Evolutionary conservation across 2,888 invertebrate species (phyloP), one percentile per base, ranked within the genome.

Genomic region (Synergus gifuensis): DNA sequence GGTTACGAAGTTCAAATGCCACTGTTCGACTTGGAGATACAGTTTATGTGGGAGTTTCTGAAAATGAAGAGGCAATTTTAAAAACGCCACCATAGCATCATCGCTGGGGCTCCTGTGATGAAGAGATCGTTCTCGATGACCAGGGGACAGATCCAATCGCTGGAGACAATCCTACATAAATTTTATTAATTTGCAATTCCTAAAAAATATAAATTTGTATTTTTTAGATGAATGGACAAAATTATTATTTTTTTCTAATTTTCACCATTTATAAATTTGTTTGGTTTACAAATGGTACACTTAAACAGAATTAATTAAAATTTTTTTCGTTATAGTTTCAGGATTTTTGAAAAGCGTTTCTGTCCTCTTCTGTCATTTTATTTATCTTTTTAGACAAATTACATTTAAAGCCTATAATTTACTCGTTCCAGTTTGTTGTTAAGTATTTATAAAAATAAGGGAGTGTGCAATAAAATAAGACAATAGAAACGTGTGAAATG

Each of bases 21-120:
- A 86, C 76, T 8, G 90, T 94, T 0, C 92, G 91, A 76, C 84
- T 92, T 4, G 93, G 93, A 5, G 94, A 94, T 87, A 83, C 92
- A 0, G 89, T 94, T 80, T 94, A 93, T 88, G 93, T 94, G 1
- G 93, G 92, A 49, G 89, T 92, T 44, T 69, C 88, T 0, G 88
- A 91, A 0, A 86, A 88, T 8, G 81, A 82, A 0, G 79, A 87
- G 36, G 58, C 46, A 16, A 78, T 84, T 1, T 22, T 81, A 5
- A 82, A 77, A 18, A 78, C 80, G 60, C 90, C 91, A 1, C 88
- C 88, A 81, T 91, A 91, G 90, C 91, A 90, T 83, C 84, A 87
- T 60, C 89, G 91, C 11, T 92, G 91, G 91, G 89, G 89, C 86
- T 92, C 91, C 18, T 92, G 91, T 81, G 90, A 90, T 40, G 87